Evolutionary conservation across 2,113 vertebrate genomes (phyloP).

Genomic region (Mixornis gularis): DNA sequence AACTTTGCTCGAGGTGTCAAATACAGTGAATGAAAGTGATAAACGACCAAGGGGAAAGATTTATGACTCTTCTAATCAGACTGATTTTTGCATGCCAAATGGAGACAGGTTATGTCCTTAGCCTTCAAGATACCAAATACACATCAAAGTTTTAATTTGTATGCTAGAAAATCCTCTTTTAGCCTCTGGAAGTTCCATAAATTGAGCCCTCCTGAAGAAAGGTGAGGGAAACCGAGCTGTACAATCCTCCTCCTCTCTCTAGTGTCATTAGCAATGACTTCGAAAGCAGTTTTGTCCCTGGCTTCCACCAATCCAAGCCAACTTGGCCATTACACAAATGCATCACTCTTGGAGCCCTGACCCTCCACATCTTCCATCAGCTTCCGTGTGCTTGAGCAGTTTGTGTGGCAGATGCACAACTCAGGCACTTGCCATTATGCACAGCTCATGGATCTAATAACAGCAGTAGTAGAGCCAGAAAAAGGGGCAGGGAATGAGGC

Average conservation of each 20-base stretch:
- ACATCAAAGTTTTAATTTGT: neutral
- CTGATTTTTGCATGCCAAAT: neutral
- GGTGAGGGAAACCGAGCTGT: neutral
- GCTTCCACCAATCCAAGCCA: neutral
- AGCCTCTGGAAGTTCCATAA: neutral
- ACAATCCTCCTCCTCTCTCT: neutral
- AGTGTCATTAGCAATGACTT: neutral
- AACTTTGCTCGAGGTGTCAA: neutral
- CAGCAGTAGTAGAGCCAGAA: neutral
- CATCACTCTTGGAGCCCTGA: neutral
- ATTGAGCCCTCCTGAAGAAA: neutral
- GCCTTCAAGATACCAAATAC: neutral
- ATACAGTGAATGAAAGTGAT: neutral
- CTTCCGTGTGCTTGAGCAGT: neutral
- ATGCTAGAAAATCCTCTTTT: neutral
- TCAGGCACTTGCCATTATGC: neutral
- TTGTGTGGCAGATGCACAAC: neutral
- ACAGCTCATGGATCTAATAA: neutral
- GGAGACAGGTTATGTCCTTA: neutral
- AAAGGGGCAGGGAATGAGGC: neutral
- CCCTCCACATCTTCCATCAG: neutral
- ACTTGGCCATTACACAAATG: neutral
- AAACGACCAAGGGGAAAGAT: neutral
- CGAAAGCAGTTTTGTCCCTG: neutral
- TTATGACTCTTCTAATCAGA: neutral